Base-by-base conservation (phyloP, 2,797 vertebrate genomes). In the Psittacula derbiana region DNA sequence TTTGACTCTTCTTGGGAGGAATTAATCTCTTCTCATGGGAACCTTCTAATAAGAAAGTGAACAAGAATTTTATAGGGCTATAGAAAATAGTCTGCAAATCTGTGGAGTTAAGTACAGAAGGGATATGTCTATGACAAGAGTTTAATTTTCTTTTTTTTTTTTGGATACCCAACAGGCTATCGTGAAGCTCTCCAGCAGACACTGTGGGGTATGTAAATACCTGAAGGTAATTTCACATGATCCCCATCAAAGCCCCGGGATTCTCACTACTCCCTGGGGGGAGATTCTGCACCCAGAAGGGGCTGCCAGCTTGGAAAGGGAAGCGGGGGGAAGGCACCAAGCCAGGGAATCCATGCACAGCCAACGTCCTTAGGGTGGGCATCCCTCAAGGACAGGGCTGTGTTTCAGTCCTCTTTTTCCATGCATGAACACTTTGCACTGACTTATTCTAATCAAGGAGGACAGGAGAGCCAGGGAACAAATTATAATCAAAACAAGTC, bases 401-500 rank as follows among this genome's bases (percentile, higher is more conserved):
- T 0, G 1, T 2, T 65, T 7, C 12, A 60, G 20, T 4, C 61
- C 66, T 12, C 3, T 36, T 40, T 30, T 31, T 24, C 80, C 66
- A 20, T 0, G 11, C 5, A 0, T 0, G 5, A n/a, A 36, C 5
- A 4, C 43, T 46, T 16, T 5, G 11, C 18, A 6, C 1, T 58
- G 31, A 38, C 12, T 67, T 12, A 4, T 1, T 11, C 44, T 8
- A 53, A 44, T 10, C 14, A 3, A 55, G 71, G 71, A 73, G 64
- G 12, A 41, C 64, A 33, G 41, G 31, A 72, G 41, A 43, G 4
- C 7, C 86, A 55, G 47, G 16, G 41, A 28, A 30, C 15, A 61
- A 19, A 18, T 4, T 19, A 3, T 2, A 27, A 24, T 1, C 0
- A 0, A 23, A 81, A 16, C 5, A 28, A 47, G 31, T 25, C 7